Evolutionary conservation across 2,797 vertebrate genomes (phyloP).

Genomic region (Siniperca obscura): DNA sequence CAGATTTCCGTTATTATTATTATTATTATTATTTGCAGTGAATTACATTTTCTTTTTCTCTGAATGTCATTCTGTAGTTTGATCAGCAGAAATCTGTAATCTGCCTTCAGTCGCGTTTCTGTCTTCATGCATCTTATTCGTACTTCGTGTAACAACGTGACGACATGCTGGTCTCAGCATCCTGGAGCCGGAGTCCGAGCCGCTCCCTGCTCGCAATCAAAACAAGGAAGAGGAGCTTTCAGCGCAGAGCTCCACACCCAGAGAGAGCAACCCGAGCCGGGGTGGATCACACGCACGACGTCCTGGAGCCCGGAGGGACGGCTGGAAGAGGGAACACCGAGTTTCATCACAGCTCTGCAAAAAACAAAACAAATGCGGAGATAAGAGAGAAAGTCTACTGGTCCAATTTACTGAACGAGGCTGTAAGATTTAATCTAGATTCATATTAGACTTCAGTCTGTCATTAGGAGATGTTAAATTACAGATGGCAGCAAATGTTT

Average conservation of each 20-base stretch:
- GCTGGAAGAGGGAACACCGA: slow-evolving; percentile 18
- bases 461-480: background rate
- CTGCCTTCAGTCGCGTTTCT: background rate
- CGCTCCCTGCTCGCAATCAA: slow-evolving; percentile 65
- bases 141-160: background rate
- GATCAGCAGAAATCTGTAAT: slow-evolving; percentile 2
- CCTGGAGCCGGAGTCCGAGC: slow-evolving; percentile 45
- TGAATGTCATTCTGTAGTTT: background rate
- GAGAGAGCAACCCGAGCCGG: slow-evolving; percentile 49
- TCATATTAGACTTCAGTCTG: background rate
- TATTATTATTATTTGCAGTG: background rate
- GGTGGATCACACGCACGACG: slow-evolving; percentile 38
- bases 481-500: background rate
- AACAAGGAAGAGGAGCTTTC: slow-evolving; percentile 76
- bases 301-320: slow-evolving; percentile 46
- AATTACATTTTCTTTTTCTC: background rate
- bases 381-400: slow-evolving; percentile 6
- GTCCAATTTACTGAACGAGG: background rate
- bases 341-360: slow-evolving; percentile 25
- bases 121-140: background rate
- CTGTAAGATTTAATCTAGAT: background rate
- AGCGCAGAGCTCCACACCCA: slow-evolving; percentile 59
- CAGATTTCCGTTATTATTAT: too few species aligned
- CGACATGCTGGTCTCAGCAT: slow-evolving; percentile 39
- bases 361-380: slow-evolving; percentile 10